These are phyloP conservation scores for Synergus japonicus DNA, from an alignment of 2,888 invertebrate species.

Conservation along the genomic window DNA sequence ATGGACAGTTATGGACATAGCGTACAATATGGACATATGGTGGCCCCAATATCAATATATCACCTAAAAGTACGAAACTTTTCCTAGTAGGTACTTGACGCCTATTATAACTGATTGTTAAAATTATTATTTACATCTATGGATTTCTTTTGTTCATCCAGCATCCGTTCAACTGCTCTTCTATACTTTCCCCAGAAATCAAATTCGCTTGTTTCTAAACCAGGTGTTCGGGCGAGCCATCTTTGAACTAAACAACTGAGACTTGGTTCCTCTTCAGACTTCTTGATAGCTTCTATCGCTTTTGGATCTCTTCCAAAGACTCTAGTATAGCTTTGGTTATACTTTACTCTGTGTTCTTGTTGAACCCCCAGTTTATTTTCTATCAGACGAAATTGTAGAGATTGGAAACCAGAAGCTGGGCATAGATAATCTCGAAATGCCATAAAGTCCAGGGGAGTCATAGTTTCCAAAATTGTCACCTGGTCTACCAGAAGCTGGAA, in stretches of 20 bases:
- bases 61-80: too few species aligned
- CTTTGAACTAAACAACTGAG: constrained; percentile 91
- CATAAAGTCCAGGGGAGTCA: constrained; percentile 99
- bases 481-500: constrained; percentile 95
- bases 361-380: constrained; percentile 94
- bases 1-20: too few species aligned
- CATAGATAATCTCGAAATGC: constrained; percentile 95
- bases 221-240: constrained; percentile 97
- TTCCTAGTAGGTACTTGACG: too few species aligned
- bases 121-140: constrained; percentile 16
- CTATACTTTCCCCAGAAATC: constrained; percentile 97
- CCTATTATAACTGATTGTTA: too few species aligned
- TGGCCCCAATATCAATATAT: too few species aligned
- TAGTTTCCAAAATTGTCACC: constrained; percentile 97
- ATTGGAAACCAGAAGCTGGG: constrained; percentile 99
- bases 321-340: constrained; percentile 93
- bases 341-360: constrained; percentile 92
- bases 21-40: too few species aligned
- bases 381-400: constrained; percentile 95
- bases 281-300: constrained; percentile 80
- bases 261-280: constrained; percentile 91
- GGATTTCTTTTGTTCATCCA: constrained; percentile 83
- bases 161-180: constrained; percentile 84
- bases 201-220: constrained; percentile 87
- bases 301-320: constrained; percentile 89